Evolutionary conservation across 2,113 vertebrate genomes (phyloP).

Genomic region (Noturus placidus): DNA sequence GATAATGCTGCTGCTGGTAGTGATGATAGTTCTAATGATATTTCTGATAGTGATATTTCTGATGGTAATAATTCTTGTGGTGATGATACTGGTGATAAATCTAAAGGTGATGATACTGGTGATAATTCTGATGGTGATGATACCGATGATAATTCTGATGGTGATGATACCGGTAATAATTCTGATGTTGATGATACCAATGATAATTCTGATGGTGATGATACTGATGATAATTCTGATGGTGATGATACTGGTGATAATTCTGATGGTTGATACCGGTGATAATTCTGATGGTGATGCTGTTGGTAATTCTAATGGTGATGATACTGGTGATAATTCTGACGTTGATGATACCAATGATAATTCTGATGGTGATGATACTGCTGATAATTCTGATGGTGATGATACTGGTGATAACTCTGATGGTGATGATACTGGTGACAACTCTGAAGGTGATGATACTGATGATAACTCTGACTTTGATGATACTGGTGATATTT

Average conservation of each 20-base stretch:
- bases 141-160: neutral
- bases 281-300: neutral
- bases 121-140: conserved; percentile 39
- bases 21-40: too few relatives aligned
- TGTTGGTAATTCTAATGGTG: neutral
- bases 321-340: neutral
- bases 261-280: neutral
- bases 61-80: too few relatives aligned
- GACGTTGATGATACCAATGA: neutral
- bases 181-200: neutral
- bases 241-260: too few relatives aligned
- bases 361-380: neutral
- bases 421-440: neutral
- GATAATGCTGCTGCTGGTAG: too few relatives aligned
- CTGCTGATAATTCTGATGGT: neutral
- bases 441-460: neutral
- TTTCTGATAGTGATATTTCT: neutral
- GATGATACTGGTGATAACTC: neutral
- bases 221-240: too few relatives aligned
- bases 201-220: too few relatives aligned
- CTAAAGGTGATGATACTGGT: neutral
- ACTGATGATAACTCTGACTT: neutral
- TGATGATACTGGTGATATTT: neutral
- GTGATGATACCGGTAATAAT: too few relatives aligned
- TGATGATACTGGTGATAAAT: neutral